phyloP scores from a whole-genome alignment of 1,140 invertebrate species.

The Drosophila insularis region DNA sequence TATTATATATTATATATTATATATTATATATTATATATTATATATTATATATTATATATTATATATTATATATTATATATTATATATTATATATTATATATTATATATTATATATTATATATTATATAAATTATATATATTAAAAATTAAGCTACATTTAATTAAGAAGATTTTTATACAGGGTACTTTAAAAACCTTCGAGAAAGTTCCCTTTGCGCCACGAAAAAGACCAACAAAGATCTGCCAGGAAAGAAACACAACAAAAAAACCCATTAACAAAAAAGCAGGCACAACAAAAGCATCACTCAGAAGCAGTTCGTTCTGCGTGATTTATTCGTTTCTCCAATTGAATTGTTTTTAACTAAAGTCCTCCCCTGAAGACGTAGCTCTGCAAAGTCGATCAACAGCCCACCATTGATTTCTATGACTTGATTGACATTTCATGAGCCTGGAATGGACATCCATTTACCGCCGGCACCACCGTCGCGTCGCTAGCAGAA shows the following conservation, averaged over 20 bases:
- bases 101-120: too few species aligned
- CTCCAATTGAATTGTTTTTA: slow-evolving; percentile 79
- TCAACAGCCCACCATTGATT: slow-evolving; percentile 45
- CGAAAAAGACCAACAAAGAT: slow-evolving; percentile 44
- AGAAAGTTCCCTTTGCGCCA: slow-evolving; percentile 24
- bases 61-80: too few species aligned
- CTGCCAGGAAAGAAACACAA: slow-evolving; percentile 37
- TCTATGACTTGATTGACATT: slow-evolving; percentile 76
- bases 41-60: too few species aligned
- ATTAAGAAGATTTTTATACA: neutral
- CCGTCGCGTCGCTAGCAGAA: slow-evolving; percentile 23
- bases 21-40: too few species aligned
- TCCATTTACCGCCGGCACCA: slow-evolving; percentile 67
- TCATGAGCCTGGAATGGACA: slow-evolving; percentile 66
- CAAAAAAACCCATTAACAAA: slow-evolving; percentile 20
- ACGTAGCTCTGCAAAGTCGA: slow-evolving; percentile 49
- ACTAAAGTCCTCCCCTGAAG: slow-evolving; percentile 28
- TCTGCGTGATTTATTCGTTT: slow-evolving; percentile 78
- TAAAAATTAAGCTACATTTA: too few species aligned
- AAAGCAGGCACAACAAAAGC: slow-evolving; percentile 33
- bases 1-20: too few species aligned
- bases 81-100: too few species aligned
- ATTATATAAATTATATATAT: too few species aligned
- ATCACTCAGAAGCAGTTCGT: slow-evolving; percentile 14
- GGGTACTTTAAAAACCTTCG: neutral